Evolutionary conservation across 2,113 vertebrate species (phyloP), one percentile per base, ranked within the genome.

Genomic region (Ursus arctos): DNA sequence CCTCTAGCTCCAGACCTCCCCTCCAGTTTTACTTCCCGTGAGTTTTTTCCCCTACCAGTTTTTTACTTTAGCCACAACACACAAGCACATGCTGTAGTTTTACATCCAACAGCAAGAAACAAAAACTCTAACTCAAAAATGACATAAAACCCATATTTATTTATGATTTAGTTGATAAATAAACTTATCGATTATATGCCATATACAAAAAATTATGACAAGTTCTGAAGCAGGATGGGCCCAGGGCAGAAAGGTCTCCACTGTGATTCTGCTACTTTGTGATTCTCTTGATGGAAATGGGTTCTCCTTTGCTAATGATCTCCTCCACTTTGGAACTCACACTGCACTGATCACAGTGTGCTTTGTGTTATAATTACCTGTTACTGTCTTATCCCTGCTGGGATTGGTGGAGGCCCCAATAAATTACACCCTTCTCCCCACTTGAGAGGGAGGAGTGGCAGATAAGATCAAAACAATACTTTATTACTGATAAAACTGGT

Each of bases 401-500:
- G 33, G 8, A 77, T 31, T 79, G 26, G 76, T 43, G 51, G 14
- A 14, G 18, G 28, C 74, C 79, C 19, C 47, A 53, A 31, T 76
- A 81, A 93, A 93, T 93, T 69, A 74, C 4, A 85, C 4, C 21
- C 33, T 85, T 97, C 40, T 92, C 49, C 21, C 43, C 19, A 57
- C 49, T 85, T 74, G 49, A 88, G 57, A 84, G 57, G 89, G 74
- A 84, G 19, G 24, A 79, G 61, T 59, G 33, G 72, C 47, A 80
- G 79, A 84, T 61, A 85, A 93, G 89, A 93, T 85, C 57, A 49
- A 91, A 77, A 83, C 31, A 57, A 72, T 33, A 15, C 26, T 65
- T 93, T 40, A 12, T 63, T 88, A 71, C 59, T 72, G 40, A 88
- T 76, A 83, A 83, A 91, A 95, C 55, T 90, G 33, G 40, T 93